Evolutionary conservation across 1,140 invertebrate genomes (phyloP).

Genomic region (Nasonia vitripennis): DNA sequence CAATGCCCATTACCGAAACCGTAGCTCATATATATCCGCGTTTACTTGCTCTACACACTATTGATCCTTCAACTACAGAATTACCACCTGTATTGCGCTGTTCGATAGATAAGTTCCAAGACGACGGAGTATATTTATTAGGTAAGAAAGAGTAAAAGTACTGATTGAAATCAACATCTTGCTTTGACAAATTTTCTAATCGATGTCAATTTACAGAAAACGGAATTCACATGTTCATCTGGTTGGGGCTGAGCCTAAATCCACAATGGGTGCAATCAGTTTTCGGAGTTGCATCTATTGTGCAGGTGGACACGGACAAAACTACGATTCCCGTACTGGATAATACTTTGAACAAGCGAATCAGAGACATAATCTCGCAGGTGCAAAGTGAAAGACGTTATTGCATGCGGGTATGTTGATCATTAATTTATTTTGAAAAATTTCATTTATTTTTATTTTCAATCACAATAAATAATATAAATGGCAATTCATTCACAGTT

Average conservation of each 20-base stretch:
- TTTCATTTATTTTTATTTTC: neutral
- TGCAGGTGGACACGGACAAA: constrained; percentile 90
- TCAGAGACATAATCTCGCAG: constrained; percentile 82
- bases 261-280: constrained; percentile 87
- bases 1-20: constrained; percentile 88
- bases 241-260: constrained; percentile 89
- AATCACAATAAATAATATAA: constrained; percentile 1
- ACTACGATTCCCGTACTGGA: constrained; percentile 86
- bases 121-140: constrained; percentile 91
- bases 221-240: constrained; percentile 96
- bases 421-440: constrained; percentile 6
- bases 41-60: constrained; percentile 85
- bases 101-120: constrained; percentile 89
- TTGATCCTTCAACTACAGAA: constrained; percentile 75
- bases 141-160: constrained; percentile 74
- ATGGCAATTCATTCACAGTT: constrained; percentile 77
- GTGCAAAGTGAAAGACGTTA: constrained; percentile 83
- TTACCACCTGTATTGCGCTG: constrained; percentile 85
- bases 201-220: constrained; percentile 82
- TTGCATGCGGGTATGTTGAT: constrained; percentile 88
- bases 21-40: constrained; percentile 93
- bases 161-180: neutral
- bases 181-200: constrained; percentile 12
- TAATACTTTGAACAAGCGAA: constrained; percentile 84
- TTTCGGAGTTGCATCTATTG: constrained; percentile 89